A percentile compares a stretch with the other conserved stretches of the same genome.
These are phyloP conservation scores for Sturnus vulgaris DNA, from an alignment of 2,113 vertebrate species.

Conservation along the genomic window DNA sequence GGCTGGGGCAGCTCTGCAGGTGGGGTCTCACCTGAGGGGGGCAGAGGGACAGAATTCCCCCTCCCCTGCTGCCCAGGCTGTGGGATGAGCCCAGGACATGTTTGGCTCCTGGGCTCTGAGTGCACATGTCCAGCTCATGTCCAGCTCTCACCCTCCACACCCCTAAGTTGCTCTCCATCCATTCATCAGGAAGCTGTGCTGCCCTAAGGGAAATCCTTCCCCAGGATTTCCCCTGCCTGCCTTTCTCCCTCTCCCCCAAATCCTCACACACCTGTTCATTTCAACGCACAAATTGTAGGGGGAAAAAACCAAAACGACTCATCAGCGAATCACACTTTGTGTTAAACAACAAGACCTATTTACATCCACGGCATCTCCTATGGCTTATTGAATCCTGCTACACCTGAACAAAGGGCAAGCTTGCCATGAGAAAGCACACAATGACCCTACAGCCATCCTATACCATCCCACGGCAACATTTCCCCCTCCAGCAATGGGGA, in stretches of 20 bases:
- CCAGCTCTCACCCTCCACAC: not conserved
- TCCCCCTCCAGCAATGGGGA: not conserved
- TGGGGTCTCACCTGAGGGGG: not conserved
- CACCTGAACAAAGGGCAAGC: not conserved
- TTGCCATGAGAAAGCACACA: not conserved
- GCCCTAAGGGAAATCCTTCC: not conserved
- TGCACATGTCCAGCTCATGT: rapidly evolving
- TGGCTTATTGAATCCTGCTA: not conserved
- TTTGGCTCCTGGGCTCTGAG: not conserved
- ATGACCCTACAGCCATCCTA: rapidly evolving
- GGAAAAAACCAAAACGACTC: rapidly evolving
- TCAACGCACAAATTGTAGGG: not conserved
- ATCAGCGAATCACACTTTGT: not conserved
- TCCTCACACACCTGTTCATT: not conserved
- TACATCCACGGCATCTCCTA: not conserved
- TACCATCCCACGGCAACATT: not conserved
- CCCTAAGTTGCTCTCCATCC: rapidly evolving
- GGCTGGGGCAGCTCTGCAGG: not conserved
- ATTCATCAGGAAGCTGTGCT: not conserved
- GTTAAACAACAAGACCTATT: not conserved
- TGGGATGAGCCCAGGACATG: not conserved
- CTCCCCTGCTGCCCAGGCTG: not conserved
- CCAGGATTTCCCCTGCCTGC: not conserved
- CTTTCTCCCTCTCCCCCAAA: not conserved
- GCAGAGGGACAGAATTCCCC: not conserved